Base-by-base conservation (phyloP, 2,888 invertebrate species). In the Phania funesta region DNA sequence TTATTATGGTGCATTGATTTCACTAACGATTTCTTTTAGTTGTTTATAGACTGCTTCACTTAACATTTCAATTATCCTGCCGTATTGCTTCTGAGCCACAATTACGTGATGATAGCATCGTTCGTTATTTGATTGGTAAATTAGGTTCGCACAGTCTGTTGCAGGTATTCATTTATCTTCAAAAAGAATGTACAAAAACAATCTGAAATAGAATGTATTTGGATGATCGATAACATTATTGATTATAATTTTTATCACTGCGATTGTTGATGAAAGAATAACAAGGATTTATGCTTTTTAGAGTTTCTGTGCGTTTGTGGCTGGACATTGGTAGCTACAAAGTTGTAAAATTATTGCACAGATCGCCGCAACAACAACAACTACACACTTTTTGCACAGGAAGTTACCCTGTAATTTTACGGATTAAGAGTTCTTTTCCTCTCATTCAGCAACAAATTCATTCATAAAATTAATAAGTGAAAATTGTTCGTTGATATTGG, bases 341-440 rank as follows among this genome's bases (percentile, higher is more conserved):
- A 44, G 1, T 32, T 48, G 4, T 24, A 48, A 32, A 68, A 74
- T 46, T 68, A 74, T 80, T 74, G 68, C 68, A 64, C 65, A 71
- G 60, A 50, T 64, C 3, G n/a, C 1, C 26, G 24, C 64, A 74
- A 68, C 52, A 80, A 73, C 29, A 54, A 38, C 20, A 44, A 32
- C 11, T 6, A 48, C 24, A 35, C 3, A 35, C 16, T 82, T 78
- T 75, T 78, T 70, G 74, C 82, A 82, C 82, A 82, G 82, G 82
- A 82, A 82, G 82, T 82, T 70, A 54, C 78, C n/a, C 74, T 82
- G 78, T 75, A 78, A 82, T 82, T 82, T 82, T 82, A 70, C 78
- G 82, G 82, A 82, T 82, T 82, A 82, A 78, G 74, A 78, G 32
- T 73, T 73, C 68, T 29, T 75, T 65, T 74, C 56, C 56, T 70